phyloP scores from a whole-genome alignment of 2,888 invertebrate species.

The Tipula vernalis region DNA sequence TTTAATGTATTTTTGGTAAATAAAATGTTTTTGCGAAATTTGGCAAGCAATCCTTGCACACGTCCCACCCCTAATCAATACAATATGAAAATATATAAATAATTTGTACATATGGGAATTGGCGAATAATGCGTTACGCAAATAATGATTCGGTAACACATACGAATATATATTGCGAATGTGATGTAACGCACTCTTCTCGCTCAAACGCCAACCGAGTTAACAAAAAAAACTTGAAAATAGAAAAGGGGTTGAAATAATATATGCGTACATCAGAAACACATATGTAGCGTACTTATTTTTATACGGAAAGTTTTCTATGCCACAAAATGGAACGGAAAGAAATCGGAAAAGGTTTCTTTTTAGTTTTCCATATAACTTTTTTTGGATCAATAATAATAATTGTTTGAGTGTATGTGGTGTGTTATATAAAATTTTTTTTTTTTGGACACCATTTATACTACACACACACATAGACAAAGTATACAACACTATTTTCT shows the following conservation, averaged over 20 bases:
- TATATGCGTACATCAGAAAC: neutral
- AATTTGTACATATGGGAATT: neutral
- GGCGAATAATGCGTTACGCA: neutral
- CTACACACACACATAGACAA: neutral
- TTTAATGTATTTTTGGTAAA: neutral
- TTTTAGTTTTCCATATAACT: neutral
- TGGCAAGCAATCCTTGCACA: neutral
- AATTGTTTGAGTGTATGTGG: neutral
- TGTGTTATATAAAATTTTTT: neutral
- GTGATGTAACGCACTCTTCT: neutral
- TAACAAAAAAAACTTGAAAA: neutral
- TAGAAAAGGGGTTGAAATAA: neutral
- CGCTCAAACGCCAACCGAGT: neutral
- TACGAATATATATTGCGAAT: neutral
- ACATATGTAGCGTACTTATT: neutral
- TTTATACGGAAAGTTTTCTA: neutral
- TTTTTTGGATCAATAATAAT: neutral
- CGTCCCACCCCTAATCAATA: neutral
- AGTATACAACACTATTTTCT: neutral
- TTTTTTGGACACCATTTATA: neutral
- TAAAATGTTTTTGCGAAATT: neutral
- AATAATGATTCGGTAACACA: neutral
- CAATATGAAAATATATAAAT: neutral
- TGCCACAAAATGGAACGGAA: neutral
- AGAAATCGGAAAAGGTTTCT: neutral